These are phyloP conservation scores for Progne subis DNA, from an alignment of 2,113 vertebrate genomes.

Conservation along the genomic window DNA sequence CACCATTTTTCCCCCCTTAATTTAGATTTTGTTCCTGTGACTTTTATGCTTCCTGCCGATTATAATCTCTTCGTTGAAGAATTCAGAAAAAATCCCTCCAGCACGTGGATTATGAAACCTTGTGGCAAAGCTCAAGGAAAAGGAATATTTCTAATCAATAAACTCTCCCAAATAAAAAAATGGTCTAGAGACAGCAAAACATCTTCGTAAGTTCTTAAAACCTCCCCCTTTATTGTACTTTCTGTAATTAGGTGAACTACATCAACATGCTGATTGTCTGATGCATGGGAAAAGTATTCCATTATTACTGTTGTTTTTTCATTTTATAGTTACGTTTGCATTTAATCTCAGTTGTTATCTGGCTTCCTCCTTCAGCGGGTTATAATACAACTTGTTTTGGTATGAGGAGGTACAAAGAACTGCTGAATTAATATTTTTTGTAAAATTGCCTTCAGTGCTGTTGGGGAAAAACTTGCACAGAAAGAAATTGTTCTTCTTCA, in stretches of 20 bases:
- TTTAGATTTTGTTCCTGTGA: conserved; percentile 95
- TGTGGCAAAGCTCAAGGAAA: conserved; percentile 98
- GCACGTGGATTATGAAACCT: conserved; percentile 99
- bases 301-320: background rate
- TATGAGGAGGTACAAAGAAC: background rate
- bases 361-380: background rate
- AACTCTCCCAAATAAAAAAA: conserved; percentile 97
- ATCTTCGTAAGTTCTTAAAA: conserved; percentile 83
- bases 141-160: conserved; percentile 99
- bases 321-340: background rate
- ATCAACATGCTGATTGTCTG: background rate
- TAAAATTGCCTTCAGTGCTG: background rate
- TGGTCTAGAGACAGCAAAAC: conserved; percentile 98
- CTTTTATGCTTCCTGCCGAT: conserved; percentile 96
- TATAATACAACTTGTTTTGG: background rate
- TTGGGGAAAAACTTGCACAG: background rate
- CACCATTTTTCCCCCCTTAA: background rate
- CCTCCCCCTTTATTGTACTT: background rate
- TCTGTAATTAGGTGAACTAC: background rate
- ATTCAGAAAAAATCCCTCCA: conserved; percentile 94
- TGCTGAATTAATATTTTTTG: background rate
- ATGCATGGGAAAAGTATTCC: background rate
- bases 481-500: background rate
- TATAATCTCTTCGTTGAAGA: conserved; percentile 98
- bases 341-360: conserved; percentile 15